Evolutionary conservation across 2,113 vertebrate species (phyloP).

Genomic region (Vulpes vulpes): DNA sequence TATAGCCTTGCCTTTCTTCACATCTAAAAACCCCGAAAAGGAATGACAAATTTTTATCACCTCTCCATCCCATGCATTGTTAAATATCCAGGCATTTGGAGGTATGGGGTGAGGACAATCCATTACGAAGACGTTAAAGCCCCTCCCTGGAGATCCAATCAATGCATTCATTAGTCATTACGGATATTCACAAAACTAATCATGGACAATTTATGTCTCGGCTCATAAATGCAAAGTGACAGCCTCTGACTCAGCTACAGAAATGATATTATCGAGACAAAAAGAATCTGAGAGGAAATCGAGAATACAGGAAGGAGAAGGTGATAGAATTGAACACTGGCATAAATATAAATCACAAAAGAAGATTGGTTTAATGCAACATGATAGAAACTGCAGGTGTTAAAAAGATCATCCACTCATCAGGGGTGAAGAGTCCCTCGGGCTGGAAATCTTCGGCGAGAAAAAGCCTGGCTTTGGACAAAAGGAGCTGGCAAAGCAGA

Average conservation of each 20-base stretch:
- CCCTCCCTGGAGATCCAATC: neutral
- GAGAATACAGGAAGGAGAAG: slow-evolving; percentile 65
- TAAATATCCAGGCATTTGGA: neutral
- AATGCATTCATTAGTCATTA: slow-evolving; percentile 70
- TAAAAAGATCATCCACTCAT: slow-evolving; percentile 62
- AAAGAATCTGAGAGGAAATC: slow-evolving; percentile 75
- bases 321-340: slow-evolving; percentile 65
- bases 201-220: slow-evolving; percentile 37
- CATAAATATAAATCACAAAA: slow-evolving; percentile 78
- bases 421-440: neutral
- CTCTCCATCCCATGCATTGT: slow-evolving; percentile 43
- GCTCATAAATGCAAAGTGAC: slow-evolving; percentile 79
- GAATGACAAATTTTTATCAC: slow-evolving; percentile 12
- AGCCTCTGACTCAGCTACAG: slow-evolving; percentile 69
- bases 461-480: slow-evolving; percentile 53
- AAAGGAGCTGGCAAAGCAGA: neutral
- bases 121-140: slow-evolving; percentile 31
- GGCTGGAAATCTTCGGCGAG: slow-evolving; percentile 64
- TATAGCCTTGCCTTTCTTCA: slow-evolving; percentile 60
- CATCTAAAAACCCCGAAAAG: slow-evolving; percentile 38
- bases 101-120: neutral
- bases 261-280: slow-evolving; percentile 69
- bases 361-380: slow-evolving; percentile 76
- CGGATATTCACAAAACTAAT: slow-evolving; percentile 71
- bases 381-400: slow-evolving; percentile 64